These are phyloP conservation scores for Vicugna pacos DNA, from an alignment of 2,113 vertebrate species.

Conservation along the genomic window DNA sequence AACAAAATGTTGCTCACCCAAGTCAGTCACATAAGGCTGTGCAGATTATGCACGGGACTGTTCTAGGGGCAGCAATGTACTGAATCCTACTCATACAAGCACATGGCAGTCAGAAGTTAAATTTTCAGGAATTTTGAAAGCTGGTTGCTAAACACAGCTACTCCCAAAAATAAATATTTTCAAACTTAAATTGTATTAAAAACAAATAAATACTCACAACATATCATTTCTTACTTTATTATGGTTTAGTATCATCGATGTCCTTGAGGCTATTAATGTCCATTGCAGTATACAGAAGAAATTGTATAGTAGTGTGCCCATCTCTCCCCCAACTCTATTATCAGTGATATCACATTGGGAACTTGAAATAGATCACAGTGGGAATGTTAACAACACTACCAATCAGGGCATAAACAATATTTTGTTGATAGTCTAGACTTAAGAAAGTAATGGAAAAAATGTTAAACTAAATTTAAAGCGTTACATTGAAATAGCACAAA, in stretches of 20 bases:
- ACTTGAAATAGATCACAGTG: background rate
- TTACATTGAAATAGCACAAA: background rate
- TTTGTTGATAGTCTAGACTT: slow-evolving; percentile 17
- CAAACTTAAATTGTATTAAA: slow-evolving; percentile 29
- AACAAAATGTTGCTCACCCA: background rate
- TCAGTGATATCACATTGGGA: background rate
- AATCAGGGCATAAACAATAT: background rate
- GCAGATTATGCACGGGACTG: background rate
- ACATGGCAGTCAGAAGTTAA: slow-evolving; percentile 28
- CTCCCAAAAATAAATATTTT: slow-evolving; percentile 22
- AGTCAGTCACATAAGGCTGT: background rate
- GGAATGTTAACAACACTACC: background rate
- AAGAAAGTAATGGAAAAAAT: background rate
- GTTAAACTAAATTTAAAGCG: background rate
- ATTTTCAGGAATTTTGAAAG: slow-evolving; percentile 31
- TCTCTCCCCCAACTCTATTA: background rate
- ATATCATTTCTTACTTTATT: background rate
- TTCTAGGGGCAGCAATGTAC: background rate
- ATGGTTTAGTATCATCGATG: background rate
- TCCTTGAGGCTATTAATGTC: background rate
- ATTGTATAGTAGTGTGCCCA: background rate
- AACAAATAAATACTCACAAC: slow-evolving; percentile 29
- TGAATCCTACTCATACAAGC: background rate
- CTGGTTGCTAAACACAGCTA: background rate
- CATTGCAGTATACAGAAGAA: background rate